Evolutionary conservation across 2,113 vertebrate genomes (phyloP), one percentile per base, ranked within the genome.

Genomic region (Etia nguti): DNA sequence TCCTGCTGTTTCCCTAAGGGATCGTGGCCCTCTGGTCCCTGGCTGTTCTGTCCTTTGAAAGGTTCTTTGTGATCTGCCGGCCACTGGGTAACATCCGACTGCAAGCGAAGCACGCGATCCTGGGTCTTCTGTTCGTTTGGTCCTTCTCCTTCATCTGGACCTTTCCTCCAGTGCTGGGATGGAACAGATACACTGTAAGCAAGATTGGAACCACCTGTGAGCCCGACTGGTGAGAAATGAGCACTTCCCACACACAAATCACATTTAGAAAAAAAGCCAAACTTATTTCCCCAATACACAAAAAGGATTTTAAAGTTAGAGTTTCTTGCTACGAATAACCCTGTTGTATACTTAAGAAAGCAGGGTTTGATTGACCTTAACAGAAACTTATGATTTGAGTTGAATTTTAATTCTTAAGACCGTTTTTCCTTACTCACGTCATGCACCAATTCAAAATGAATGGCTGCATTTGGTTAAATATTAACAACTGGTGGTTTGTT

Each of bases 191-290:
- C 90, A 98, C 97, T 2, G 91, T 97, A 83, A 98, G 97, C 95
- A 98, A 97, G 94, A 98, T 98, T 60, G 98, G 98, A 79, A 98
- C 98, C 75, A 98, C 97, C 8, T 98, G 98, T 94, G 98, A 98
- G 91, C 98, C 97, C 1, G 98, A 98, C 94, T 98, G 97, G 98
- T 98, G 95, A 97, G 97, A 34, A 86, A 65, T 4, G 1, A 60
- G 2, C 26, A 9, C 73, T 84, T 54, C 3, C 24, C 11, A 16
- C n/a, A 70, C 38, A 70, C n/a, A 70, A 70, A 24, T 38, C 38
- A 43, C 38, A 70, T 43, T 38, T 38, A 38, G 34, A 70, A 26
- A 9, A 57, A 34, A 34, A 73, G 10, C 20, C 56, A 34, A 18
- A 46, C 41, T 18, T 43, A 24, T 24, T 70, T 46, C 6, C 22